Conservation (phyloP, 2,797 vertebrate species). For the Danio kyathit region DNA sequence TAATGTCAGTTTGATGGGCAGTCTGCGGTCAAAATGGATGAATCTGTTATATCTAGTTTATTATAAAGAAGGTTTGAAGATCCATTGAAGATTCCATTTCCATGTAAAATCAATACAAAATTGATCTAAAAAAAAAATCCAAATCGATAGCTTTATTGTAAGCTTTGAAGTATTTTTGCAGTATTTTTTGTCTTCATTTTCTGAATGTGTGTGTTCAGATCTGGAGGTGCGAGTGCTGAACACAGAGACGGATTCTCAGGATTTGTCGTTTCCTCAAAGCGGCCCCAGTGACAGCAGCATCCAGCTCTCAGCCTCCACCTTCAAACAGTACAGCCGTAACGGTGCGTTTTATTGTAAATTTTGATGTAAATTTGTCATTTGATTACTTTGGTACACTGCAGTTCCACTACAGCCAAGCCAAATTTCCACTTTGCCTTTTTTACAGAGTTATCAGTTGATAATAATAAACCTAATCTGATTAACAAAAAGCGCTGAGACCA, state of each 20-base stretch:
- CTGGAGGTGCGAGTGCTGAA: constrained; percentile 92
- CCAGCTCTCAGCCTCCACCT: constrained; percentile 91
- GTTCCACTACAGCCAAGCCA: constrained; percentile 70
- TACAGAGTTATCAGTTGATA: constrained; percentile 80
- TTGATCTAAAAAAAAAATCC: neutral
- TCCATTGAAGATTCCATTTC: too few relatives aligned
- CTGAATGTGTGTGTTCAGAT: constrained; percentile 72
- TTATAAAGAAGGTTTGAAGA: too few relatives aligned
- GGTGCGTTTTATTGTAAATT: constrained; percentile 69
- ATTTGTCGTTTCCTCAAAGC: constrained; percentile 90
- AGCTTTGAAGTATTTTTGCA: neutral
- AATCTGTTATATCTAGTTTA: too few relatives aligned
- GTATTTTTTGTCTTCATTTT: neutral
- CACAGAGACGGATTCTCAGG: constrained; percentile 91
- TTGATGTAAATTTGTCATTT: too few relatives aligned
- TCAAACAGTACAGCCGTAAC: constrained; percentile 96
- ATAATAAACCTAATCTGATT: constrained; percentile 83
- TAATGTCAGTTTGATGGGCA: too few relatives aligned
- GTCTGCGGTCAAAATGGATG: too few relatives aligned
- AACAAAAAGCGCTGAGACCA: constrained; percentile 81
- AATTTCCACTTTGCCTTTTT: constrained; percentile 77
- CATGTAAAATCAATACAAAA: too few relatives aligned
- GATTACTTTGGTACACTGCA: constrained; percentile 16
- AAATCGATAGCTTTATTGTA: neutral
- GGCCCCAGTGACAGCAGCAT: constrained; percentile 88